Percentiles rank a stretch among this genome's conserved stretches.
Evolutionary conservation across 1,140 invertebrate species (phyloP).

Genomic region (Solenopsis invicta): DNA sequence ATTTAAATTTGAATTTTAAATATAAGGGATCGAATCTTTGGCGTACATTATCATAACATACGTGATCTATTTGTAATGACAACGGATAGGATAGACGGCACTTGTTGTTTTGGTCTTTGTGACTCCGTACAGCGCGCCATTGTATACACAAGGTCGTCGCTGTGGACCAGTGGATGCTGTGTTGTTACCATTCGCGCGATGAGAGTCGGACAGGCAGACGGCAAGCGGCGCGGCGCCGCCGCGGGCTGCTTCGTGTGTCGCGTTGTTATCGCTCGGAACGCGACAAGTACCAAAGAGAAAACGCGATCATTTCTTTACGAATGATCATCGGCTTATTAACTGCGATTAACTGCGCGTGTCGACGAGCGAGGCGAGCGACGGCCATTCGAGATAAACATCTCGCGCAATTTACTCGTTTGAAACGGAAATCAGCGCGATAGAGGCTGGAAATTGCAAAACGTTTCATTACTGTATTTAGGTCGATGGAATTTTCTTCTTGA

Average conservation of each 20-base stretch:
- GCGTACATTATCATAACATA: not conserved
- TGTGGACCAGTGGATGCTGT: too few relatives aligned
- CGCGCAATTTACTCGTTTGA: not conserved
- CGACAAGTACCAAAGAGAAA: slow-evolving; percentile 7
- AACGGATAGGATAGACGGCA: not conserved
- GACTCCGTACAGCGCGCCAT: not conserved
- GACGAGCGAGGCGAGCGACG: not conserved
- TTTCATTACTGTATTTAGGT: not conserved
- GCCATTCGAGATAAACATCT: not conserved
- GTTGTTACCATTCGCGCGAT: not conserved
- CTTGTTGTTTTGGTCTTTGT: not conserved
- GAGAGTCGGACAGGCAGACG: not conserved
- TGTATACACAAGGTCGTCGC: not conserved
- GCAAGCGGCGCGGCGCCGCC: not conserved
- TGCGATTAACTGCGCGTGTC: not conserved
- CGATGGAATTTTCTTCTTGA: slow-evolving; percentile 1
- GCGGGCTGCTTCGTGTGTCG: not conserved
- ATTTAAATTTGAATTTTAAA: not conserved
- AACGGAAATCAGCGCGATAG: slow-evolving; percentile 25
- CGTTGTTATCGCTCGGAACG: not conserved
- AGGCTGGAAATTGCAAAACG: not conserved
- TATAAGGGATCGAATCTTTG: not conserved
- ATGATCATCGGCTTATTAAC: not conserved
- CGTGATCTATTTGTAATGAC: not conserved
- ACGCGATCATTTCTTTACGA: slow-evolving; percentile 1